phyloP scores from a whole-genome alignment of 2,888 invertebrate genomes.

The Petrophora chlorosata region DNA sequence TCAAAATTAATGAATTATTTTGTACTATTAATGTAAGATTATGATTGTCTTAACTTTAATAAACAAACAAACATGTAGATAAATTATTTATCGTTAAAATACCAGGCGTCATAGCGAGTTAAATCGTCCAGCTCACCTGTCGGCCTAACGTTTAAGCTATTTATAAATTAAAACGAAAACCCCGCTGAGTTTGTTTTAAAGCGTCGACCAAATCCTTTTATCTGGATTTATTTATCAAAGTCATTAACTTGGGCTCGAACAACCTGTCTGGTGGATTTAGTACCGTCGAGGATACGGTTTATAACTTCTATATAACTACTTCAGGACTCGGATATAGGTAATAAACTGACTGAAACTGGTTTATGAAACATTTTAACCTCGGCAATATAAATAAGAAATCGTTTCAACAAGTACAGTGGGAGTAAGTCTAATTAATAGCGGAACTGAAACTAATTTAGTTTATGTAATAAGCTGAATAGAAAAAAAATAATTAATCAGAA shows the following conservation, averaged over 20 bases:
- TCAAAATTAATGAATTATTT: no score
- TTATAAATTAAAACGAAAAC: constrained; percentile 41
- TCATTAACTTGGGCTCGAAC: constrained; percentile 21
- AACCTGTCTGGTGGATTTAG: constrained; percentile 5
- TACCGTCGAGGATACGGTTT: constrained; percentile 3
- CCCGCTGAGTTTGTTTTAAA: constrained; percentile 58
- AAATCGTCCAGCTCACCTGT: constrained; percentile 38
- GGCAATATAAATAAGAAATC: no score
- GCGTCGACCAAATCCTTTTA: constrained; percentile 43
- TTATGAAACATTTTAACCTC: no score
- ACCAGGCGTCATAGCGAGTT: constrained; percentile 21
- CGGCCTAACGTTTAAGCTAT: constrained; percentile 35
- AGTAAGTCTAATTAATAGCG: no score
- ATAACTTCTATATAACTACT: background rate
- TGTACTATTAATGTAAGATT: background rate
- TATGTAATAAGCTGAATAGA: no score
- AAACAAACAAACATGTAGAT: background rate
- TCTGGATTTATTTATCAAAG: constrained; percentile 53
- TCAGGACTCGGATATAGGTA: background rate
- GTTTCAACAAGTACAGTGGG: no score
- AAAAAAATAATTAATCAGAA: no score
- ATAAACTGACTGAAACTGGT: no score
- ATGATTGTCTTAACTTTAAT: background rate
- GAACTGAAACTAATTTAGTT: no score
- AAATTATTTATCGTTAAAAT: constrained; percentile 7